Conservation (phyloP, 2,797 vertebrate genomes). For the Carduelis carduelis region DNA sequence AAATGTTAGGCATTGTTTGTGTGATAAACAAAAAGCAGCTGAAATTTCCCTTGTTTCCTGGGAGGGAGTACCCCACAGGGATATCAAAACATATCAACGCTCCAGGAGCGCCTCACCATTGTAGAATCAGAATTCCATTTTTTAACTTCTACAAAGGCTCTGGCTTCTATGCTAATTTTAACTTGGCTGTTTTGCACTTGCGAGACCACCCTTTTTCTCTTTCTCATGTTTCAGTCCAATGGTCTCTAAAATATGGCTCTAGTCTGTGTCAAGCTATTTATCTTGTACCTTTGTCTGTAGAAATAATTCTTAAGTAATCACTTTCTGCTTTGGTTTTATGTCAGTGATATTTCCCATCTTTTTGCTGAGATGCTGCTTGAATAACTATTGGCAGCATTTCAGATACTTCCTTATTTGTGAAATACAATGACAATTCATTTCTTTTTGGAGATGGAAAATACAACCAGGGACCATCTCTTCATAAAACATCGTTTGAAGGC, state of each 20-base stretch:
- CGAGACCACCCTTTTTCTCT: background rate
- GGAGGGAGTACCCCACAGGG: background rate
- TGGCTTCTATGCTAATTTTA: background rate
- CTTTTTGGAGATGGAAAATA: background rate
- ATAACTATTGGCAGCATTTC: background rate
- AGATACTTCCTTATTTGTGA: background rate
- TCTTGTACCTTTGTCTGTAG: background rate
- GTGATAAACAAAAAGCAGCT: background rate
- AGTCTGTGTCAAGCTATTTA: background rate
- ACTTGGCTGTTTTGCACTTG: background rate
- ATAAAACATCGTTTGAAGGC: background rate
- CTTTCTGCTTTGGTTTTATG: background rate
- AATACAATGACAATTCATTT: background rate
- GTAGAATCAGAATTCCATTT: background rate
- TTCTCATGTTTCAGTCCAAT: background rate
- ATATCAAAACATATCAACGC: background rate
- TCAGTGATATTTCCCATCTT: background rate
- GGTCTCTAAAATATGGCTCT: background rate
- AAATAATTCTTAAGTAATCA: background rate
- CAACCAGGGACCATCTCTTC: background rate
- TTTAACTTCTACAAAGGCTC: rapidly evolving
- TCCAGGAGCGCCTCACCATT: background rate
- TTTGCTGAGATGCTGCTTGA: background rate
- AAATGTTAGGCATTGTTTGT: background rate
- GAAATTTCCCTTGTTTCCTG: background rate